phyloP scores from a whole-genome alignment of 2,113 vertebrate species.

The Symphodus melops region DNA sequence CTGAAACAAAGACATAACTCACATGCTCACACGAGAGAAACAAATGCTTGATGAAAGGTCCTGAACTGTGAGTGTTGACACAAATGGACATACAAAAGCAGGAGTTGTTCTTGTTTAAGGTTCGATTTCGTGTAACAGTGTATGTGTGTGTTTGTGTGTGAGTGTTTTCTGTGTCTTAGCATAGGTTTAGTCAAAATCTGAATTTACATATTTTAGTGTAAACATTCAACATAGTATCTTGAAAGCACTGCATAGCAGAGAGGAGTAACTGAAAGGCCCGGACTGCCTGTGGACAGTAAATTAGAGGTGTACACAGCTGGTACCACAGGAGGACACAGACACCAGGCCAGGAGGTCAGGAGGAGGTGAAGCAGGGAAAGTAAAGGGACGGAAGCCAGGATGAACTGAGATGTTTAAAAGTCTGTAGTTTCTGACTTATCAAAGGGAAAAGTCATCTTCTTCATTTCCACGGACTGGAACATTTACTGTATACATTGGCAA shows the following conservation, averaged over 20 bases:
- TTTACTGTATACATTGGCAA: no score
- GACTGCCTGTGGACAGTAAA: not conserved
- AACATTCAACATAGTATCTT: not conserved
- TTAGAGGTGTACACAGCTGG: slow-evolving; percentile 39
- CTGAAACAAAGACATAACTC: no score
- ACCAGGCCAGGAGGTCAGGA: slow-evolving; percentile 17
- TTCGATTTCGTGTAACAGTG: no score
- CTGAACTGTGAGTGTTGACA: not conserved
- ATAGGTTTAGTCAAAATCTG: no score
- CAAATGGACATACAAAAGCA: not conserved
- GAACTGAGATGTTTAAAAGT: not conserved
- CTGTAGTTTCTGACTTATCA: not conserved
- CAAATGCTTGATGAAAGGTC: not conserved
- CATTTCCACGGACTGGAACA: not conserved
- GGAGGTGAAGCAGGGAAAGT: not conserved
- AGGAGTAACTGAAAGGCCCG: not conserved
- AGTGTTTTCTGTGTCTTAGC: no score
- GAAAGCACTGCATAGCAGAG: not conserved
- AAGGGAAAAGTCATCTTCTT: not conserved
- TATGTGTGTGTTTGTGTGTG: no score
- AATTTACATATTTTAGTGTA: not conserved
- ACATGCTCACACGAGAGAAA: not conserved
- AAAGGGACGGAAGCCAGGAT: not conserved
- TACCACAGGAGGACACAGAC: slow-evolving; percentile 10
- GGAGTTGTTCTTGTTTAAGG: not conserved